Evolutionary conservation across 2,797 vertebrate species (phyloP).

Genomic region (Champsocephalus esox): DNA sequence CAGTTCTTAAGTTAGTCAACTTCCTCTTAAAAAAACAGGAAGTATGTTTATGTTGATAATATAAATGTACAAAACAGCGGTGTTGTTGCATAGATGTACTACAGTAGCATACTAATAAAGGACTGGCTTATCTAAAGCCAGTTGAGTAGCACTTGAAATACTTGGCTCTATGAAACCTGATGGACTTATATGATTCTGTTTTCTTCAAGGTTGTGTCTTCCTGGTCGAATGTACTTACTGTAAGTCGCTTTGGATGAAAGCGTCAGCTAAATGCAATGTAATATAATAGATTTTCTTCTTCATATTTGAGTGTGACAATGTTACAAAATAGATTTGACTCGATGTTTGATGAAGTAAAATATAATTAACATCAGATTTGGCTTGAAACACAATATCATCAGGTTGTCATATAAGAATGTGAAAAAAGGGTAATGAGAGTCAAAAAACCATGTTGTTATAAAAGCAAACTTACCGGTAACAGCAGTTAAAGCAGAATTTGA

Average conservation of each 20-base stretch:
- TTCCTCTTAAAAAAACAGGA: constrained; percentile 29
- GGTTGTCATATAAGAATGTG: neutral
- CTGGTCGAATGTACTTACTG: too few relatives aligned
- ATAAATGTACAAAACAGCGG: neutral
- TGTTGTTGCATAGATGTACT: too few relatives aligned
- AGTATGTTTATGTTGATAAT: neutral
- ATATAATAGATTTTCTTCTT: neutral
- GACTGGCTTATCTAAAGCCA: too few relatives aligned
- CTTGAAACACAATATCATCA: neutral
- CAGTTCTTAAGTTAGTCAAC: neutral
- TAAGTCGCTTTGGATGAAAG: too few relatives aligned
- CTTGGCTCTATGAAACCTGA: too few relatives aligned
- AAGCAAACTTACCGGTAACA: constrained; percentile 38
- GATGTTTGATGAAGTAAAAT: neutral
- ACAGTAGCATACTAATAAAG: too few relatives aligned
- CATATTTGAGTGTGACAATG: neutral
- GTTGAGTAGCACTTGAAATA: too few relatives aligned
- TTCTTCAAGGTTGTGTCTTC: too few relatives aligned
- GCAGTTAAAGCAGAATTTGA: constrained; percentile 11
- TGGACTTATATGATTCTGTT: too few relatives aligned
- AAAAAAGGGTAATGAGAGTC: neutral
- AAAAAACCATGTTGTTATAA: constrained; percentile 1
- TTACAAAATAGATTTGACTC: neutral
- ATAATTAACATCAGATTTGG: neutral
- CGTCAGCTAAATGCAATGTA: too few relatives aligned